These are phyloP conservation scores for Magallana gigas DNA, from an alignment of 1,140 invertebrate species.

Conservation along the genomic window DNA sequence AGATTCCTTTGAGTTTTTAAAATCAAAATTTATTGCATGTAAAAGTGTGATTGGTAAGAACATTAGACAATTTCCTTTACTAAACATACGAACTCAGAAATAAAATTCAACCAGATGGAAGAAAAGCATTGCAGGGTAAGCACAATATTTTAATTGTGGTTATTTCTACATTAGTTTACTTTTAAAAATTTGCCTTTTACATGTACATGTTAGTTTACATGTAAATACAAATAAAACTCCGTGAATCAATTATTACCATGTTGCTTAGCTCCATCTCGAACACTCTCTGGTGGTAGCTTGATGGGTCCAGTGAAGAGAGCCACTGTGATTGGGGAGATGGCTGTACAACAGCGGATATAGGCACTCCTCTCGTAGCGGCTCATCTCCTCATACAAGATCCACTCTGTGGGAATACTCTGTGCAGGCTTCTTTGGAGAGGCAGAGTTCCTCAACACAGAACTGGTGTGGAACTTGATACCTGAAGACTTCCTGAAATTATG, in stretches of 20 bases:
- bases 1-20: too few species aligned
- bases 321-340: slow-evolving; percentile 89
- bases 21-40: too few species aligned
- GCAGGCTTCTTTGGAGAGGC: slow-evolving; percentile 70
- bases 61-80: too few species aligned
- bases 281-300: slow-evolving; percentile 83
- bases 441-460: slow-evolving; percentile 84
- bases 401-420: slow-evolving; percentile 85
- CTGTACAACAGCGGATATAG: slow-evolving; percentile 85
- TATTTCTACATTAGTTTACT: too few species aligned
- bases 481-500: slow-evolving; percentile 84
- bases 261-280: slow-evolving; percentile 76
- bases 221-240: too few species aligned
- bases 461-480: slow-evolving; percentile 87
- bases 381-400: slow-evolving; percentile 92
- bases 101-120: too few species aligned
- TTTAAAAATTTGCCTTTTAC: too few species aligned
- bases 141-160: too few species aligned
- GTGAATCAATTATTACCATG: not conserved
- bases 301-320: slow-evolving; percentile 88
- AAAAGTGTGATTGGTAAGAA: too few species aligned
- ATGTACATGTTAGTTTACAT: too few species aligned
- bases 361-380: slow-evolving; percentile 80
- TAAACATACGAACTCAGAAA: too few species aligned
- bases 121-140: too few species aligned